Evolutionary conservation across 2,113 vertebrate genomes (phyloP).

Genomic region (Mesitornis unicolor): DNA sequence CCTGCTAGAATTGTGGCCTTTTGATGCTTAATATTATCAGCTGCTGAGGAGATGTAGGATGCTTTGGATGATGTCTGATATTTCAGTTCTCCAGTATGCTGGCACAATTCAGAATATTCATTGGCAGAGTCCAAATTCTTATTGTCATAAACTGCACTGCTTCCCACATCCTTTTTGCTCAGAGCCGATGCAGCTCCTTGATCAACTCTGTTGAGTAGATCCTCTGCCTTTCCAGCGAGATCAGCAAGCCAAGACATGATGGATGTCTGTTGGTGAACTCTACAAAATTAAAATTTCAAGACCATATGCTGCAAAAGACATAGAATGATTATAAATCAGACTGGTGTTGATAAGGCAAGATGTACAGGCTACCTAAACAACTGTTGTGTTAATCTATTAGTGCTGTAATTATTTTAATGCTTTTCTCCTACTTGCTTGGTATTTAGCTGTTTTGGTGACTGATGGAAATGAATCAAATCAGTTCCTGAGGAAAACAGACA

Average conservation of each 20-base stretch:
- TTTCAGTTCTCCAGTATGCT: slow-evolving; percentile 52
- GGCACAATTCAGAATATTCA: slow-evolving; percentile 59
- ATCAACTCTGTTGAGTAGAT: slow-evolving; percentile 94
- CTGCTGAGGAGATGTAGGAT: slow-evolving; percentile 85
- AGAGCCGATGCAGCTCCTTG: slow-evolving; percentile 93
- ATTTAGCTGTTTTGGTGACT: neutral
- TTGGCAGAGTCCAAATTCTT: slow-evolving; percentile 40
- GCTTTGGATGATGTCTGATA: slow-evolving; percentile 67
- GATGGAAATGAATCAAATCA: neutral
- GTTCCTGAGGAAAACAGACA: neutral
- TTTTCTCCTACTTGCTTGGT: neutral
- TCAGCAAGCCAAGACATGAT: slow-evolving; percentile 95
- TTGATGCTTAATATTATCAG: slow-evolving; percentile 87
- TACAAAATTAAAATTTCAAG: neutral
- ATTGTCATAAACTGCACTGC: slow-evolving; percentile 38
- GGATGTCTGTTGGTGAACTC: neutral
- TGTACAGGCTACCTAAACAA: neutral
- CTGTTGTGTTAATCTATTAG: neutral
- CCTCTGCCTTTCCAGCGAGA: slow-evolving; percentile 91
- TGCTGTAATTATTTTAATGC: neutral
- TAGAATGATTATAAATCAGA: neutral
- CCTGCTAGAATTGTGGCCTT: slow-evolving; percentile 82
- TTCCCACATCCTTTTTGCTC: slow-evolving; percentile 70
- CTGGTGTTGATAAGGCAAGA: neutral
- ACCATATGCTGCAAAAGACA: slow-evolving; percentile 29